A percentile compares a stretch with the other conserved stretches of the same genome.
phyloP scores from a whole-genome alignment of 2,113 vertebrate genomes.

The Pongo abelii region DNA sequence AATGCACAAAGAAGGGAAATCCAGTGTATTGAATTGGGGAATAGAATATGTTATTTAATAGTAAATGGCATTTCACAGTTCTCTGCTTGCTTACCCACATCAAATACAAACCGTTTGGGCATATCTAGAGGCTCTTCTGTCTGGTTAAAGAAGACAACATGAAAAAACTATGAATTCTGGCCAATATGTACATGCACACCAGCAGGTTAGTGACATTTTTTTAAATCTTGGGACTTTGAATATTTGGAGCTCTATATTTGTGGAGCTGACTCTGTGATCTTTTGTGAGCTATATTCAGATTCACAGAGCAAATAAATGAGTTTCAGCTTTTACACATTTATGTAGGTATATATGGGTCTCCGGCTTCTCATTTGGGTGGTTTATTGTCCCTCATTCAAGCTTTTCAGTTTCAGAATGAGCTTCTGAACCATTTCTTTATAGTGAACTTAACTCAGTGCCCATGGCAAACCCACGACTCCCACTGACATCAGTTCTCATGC shows the following conservation, averaged over 20 bases:
- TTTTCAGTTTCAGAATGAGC: constrained; percentile 55
- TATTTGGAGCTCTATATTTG: not conserved
- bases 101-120: not conserved
- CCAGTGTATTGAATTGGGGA: constrained; percentile 30
- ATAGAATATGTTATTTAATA: constrained; percentile 70
- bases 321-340: not conserved
- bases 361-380: constrained; percentile 45
- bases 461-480: not conserved
- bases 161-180: not conserved
- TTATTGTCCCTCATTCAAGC: constrained; percentile 50
- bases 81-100: constrained; percentile 55
- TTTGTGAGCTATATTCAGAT: constrained; percentile 41
- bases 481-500: not conserved
- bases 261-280: not conserved
- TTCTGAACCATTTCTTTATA: constrained; percentile 47
- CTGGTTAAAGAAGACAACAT: constrained; percentile 31
- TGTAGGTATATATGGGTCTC: constrained; percentile 54
- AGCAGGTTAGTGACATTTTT: not conserved
- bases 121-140: not conserved
- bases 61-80: constrained; percentile 58
- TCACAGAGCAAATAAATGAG: constrained; percentile 44
- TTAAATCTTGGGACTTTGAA: not conserved
- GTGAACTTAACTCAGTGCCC: constrained; percentile 12
- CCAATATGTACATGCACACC: not conserved
- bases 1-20: constrained; percentile 27